These are phyloP conservation scores for Zoroaster sp. DNA, from an alignment of 53 echinoderm and acorn worm genomes.

Conservation along the genomic window DNA sequence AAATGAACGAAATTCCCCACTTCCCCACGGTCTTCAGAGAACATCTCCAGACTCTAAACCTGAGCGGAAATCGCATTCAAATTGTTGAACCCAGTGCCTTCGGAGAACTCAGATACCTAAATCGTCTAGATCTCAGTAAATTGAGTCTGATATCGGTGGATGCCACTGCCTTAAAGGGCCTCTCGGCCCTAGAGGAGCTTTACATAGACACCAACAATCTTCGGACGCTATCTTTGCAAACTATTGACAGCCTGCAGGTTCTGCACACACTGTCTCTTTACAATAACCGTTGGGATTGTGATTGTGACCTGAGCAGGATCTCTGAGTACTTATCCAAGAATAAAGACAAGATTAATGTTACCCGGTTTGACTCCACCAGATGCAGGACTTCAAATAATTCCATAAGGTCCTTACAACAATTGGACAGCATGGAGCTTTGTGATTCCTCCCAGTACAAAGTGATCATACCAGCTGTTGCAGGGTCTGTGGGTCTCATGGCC, in stretches of 20 bases:
- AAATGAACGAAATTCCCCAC: background rate
- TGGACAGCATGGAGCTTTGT: background rate
- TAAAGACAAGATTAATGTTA: background rate
- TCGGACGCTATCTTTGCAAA: background rate
- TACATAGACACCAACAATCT: background rate
- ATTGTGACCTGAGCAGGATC: conserved; percentile 3
- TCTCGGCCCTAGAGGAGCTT: background rate
- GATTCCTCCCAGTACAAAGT: background rate
- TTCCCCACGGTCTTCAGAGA: background rate
- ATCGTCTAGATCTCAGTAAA: conserved; percentile 20
- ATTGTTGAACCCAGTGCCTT: background rate
- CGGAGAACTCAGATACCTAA: background rate
- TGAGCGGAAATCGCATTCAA: conserved; percentile 11
- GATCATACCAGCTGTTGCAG: background rate
- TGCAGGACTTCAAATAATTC: background rate
- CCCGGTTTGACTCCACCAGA: background rate
- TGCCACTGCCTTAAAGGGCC: background rate
- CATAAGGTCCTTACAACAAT: background rate
- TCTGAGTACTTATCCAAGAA: background rate
- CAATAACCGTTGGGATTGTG: conserved; percentile 29
- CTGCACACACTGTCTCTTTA: background rate
- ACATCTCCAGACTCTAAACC: background rate
- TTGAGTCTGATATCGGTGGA: background rate
- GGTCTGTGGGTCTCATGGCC: background rate
- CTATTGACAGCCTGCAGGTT: background rate